Evolutionary conservation across 2,113 vertebrate species (phyloP), one percentile per base, ranked within the genome.

Genomic region (Pelecanus crispus): DNA sequence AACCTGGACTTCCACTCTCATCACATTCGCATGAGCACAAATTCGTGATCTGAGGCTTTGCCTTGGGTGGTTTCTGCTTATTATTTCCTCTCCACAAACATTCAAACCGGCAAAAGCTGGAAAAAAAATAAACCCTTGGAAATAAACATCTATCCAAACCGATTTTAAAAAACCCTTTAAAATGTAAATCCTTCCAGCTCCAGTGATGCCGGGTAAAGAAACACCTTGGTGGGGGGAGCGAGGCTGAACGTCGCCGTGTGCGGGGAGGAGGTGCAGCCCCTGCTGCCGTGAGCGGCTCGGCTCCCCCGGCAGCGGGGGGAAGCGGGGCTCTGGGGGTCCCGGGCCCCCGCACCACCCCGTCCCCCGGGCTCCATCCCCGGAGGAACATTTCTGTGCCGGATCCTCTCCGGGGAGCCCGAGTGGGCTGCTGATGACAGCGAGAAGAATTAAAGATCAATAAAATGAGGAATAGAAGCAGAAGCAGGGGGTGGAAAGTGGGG

Each of bases 291-390:
- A 11, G 12, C 2, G 1, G 32, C 25, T 81, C 6, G 0, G 63
- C 16, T 62, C n/a, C 31, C 71, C n/a, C 3, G 1, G 17, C 47
- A 29, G 40, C 1, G 1, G 29, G 58, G 78, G 40, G 1, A 65
- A 44, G 8, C 0, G 1, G 52, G 59, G 25, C 19, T 45, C 20
- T 0, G 2, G 67, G 55, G 67, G 73, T 62, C 61, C 66, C 3
- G 0, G 3, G 44, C n/a, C 55, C 65, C 82, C 58, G 0, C 10
- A 0, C 36, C 9, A 5, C 25, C 31, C 44, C 0, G 0, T 17
- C 34, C 55, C 62, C 32, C 1, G 2, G 61, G 52, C 6, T 29
- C 47, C 34, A 32, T 52, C 75, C 63, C 44, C 8, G 31, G 67
- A 45, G n/a, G 21, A 17, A 29, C 63, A 3, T 10, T 71, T 18